phyloP scores from a whole-genome alignment of 2,888 invertebrate genomes.

The Dilophus febrilis region DNA sequence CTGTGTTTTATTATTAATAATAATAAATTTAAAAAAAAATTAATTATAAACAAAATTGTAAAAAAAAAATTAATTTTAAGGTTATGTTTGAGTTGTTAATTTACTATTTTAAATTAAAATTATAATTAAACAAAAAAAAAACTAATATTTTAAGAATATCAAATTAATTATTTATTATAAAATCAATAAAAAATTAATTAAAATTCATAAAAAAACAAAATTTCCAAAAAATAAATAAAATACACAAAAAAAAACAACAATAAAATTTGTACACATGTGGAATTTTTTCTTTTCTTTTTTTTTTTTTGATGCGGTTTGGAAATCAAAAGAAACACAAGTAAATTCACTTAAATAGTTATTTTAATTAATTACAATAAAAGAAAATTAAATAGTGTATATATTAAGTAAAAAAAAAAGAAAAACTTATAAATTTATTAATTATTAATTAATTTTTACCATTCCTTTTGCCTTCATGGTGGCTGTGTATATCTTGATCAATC shows the following conservation, averaged over 20 bases:
- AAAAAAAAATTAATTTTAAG: conserved; percentile 16
- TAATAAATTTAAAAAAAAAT: too few species aligned
- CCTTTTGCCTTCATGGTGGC: conserved; percentile 74
- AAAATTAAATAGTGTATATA: neutral
- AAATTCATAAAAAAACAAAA: too few species aligned
- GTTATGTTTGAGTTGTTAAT: conserved; percentile 2
- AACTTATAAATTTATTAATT: neutral
- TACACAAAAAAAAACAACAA: too few species aligned
- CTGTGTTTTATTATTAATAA: too few species aligned
- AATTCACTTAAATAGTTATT: too few species aligned
- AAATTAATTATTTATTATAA: neutral
- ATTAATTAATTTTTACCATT: conserved; percentile 39
- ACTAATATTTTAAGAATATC: neutral
- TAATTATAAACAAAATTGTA: conserved; percentile 13
- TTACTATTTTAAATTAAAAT: conserved; percentile 14
- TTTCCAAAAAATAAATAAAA: too few species aligned
- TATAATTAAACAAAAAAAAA: neutral
- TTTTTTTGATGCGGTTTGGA: too few species aligned
- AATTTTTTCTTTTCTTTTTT: too few species aligned
- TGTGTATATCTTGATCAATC: conserved; percentile 27
- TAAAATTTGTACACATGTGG: too few species aligned
- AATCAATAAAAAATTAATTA: too few species aligned
- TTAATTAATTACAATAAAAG: neutral
- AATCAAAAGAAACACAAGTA: too few species aligned
- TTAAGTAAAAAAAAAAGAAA: neutral